Percentiles rank a stretch among this genome's conserved stretches.
These are phyloP conservation scores for Pterocles burchelli DNA, from an alignment of 2,113 vertebrate species.

Conservation along the genomic window DNA sequence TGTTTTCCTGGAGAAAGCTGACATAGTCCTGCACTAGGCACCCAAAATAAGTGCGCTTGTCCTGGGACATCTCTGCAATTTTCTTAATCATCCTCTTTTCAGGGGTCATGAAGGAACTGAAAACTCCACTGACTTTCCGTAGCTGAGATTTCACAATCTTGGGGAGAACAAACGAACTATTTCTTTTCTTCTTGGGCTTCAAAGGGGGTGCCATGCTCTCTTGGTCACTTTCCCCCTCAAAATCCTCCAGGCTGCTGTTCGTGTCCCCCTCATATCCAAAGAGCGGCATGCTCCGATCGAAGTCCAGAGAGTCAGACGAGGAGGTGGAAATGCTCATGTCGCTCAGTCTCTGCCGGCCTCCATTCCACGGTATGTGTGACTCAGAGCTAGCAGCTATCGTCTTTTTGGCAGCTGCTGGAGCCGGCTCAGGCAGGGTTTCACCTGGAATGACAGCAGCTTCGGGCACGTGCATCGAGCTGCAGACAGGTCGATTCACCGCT, in stretches of 20 bases:
- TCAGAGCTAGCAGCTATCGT: constrained; percentile 40
- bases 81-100: constrained; percentile 88
- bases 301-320: constrained; percentile 91
- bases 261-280: constrained; percentile 81
- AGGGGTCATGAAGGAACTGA: constrained; percentile 91
- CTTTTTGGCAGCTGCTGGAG: constrained; percentile 47
- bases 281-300: constrained; percentile 82
- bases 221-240: constrained; percentile 88
- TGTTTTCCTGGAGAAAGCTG: constrained; percentile 93
- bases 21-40: constrained; percentile 95
- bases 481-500: background rate
- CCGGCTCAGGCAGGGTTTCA: constrained; percentile 56
- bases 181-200: constrained; percentile 81
- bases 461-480: constrained; percentile 12
- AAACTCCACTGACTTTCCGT: constrained; percentile 89
- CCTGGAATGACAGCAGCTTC: constrained; percentile 73
- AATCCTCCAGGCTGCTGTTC: constrained; percentile 88
- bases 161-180: constrained; percentile 84
- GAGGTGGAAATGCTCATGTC: constrained; percentile 95
- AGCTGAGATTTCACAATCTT: constrained; percentile 89
- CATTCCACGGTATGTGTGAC: constrained; percentile 69
- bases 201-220: constrained; percentile 85
- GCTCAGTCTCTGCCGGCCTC: constrained; percentile 84
- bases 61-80: constrained; percentile 86
- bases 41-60: constrained; percentile 93